These are phyloP conservation scores for Sminthurides aquaticus DNA, from an alignment of 2,888 invertebrate species.

Conservation along the genomic window DNA sequence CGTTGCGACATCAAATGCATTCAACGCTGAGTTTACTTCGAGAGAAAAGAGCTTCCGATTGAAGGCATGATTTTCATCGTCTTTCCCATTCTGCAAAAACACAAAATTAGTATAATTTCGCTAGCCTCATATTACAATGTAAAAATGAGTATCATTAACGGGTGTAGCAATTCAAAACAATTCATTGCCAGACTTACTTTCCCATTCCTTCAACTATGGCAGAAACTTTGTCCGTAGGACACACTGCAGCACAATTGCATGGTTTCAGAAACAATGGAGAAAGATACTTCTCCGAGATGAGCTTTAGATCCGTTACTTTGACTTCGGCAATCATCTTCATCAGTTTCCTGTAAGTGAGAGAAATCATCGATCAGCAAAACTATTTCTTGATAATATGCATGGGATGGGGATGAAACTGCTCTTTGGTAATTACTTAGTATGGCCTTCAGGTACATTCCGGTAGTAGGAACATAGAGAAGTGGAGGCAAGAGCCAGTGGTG, in stretches of 20 bases:
- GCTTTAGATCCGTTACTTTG: conserved; percentile 56
- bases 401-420: neutral
- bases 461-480: conserved; percentile 67
- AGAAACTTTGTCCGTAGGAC: conserved; percentile 66
- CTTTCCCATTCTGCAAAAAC: conserved; percentile 30
- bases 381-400: neutral
- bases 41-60: conserved; percentile 33
- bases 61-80: conserved; percentile 34
- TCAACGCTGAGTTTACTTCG: conserved; percentile 22
- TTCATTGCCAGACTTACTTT: conserved; percentile 54
- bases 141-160: too few relatives aligned
- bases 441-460: conserved; percentile 58
- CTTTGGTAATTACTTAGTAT: conserved; percentile 44
- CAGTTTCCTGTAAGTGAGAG: conserved; percentile 53
- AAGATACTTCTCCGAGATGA: conserved; percentile 65
- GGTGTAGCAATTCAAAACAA: too few relatives aligned
- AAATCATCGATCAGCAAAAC: neutral
- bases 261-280: conserved; percentile 57
- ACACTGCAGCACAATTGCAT: conserved; percentile 64
- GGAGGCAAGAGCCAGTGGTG: conserved; percentile 36
- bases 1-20: too few relatives aligned
- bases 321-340: conserved; percentile 61
- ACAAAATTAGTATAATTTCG: too few relatives aligned
- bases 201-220: conserved; percentile 61
- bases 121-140: too few relatives aligned